phyloP scores from a whole-genome alignment of 2,888 invertebrate genomes.

The Pseudeuparius sepicola region DNA sequence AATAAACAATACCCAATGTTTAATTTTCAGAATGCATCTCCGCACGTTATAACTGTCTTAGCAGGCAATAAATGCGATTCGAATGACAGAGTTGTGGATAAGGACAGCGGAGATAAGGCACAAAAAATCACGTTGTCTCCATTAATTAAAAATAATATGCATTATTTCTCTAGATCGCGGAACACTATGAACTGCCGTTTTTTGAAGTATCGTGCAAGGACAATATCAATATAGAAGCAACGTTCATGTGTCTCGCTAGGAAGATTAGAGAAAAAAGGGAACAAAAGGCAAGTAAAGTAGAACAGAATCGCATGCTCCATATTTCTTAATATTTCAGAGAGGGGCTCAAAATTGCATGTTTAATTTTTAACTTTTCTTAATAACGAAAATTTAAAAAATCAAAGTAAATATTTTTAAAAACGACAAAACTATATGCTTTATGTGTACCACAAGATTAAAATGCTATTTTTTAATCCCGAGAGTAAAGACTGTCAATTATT shows the following conservation, averaged over 20 bases:
- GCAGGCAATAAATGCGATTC: constrained; percentile 80
- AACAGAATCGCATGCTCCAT: no score
- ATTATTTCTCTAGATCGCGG: constrained; percentile 57
- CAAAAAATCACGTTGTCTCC: constrained; percentile 14
- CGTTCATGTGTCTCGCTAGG: constrained; percentile 69
- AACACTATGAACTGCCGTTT: constrained; percentile 80
- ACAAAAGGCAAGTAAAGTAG: constrained; percentile 52
- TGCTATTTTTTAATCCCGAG: no score
- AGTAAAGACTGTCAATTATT: no score
- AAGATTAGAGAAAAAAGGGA: constrained; percentile 75
- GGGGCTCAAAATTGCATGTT: no score
- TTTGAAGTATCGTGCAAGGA: constrained; percentile 83
- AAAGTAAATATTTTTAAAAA: no score
- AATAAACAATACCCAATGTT: not conserved
- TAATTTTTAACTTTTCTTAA: no score
- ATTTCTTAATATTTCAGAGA: no score
- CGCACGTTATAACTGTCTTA: constrained; percentile 76
- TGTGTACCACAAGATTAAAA: no score
- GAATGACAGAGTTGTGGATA: constrained; percentile 64
- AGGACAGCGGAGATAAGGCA: constrained; percentile 74
- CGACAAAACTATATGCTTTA: no score
- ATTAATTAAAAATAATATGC: not conserved
- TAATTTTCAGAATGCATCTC: constrained; percentile 65
- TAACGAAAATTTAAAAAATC: no score
- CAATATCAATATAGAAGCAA: constrained; percentile 75